phyloP scores from a whole-genome alignment of 2,888 invertebrate genomes.

The Sarcophaga carnaria region DNA sequence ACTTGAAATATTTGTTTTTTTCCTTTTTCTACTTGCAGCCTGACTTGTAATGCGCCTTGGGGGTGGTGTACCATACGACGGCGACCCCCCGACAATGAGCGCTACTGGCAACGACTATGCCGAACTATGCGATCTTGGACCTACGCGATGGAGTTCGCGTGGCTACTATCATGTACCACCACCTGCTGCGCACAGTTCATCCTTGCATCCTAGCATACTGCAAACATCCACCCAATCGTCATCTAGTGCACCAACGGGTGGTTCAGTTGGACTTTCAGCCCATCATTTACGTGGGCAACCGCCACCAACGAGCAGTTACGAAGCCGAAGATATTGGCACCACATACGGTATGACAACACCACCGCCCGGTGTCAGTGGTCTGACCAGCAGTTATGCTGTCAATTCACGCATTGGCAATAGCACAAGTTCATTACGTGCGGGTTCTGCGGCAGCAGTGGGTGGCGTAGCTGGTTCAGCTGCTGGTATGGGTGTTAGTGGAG shows the following conservation, averaged over 20 bases:
- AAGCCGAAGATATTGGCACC: constrained; percentile 81
- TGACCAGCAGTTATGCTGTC: constrained; percentile 76
- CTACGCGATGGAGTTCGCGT: constrained; percentile 82
- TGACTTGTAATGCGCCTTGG: constrained; percentile 80
- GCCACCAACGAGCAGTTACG: constrained; percentile 80
- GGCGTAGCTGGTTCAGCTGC: constrained; percentile 26
- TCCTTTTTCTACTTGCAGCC: constrained; percentile 70
- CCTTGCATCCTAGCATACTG: constrained; percentile 73
- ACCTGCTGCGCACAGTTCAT: constrained; percentile 76
- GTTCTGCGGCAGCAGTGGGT: constrained; percentile 77
- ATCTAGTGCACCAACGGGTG: constrained; percentile 78
- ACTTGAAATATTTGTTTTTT: neutral
- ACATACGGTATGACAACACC: constrained; percentile 78
- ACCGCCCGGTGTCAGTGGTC: constrained; percentile 75
- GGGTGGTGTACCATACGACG: constrained; percentile 80
- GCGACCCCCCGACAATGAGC: constrained; percentile 82
- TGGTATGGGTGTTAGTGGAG: constrained; percentile 72
- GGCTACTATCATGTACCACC: constrained; percentile 80
- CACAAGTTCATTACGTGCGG: constrained; percentile 82
- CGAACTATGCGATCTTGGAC: constrained; percentile 82
- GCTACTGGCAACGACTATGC: constrained; percentile 82
- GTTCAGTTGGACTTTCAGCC: constrained; percentile 76
- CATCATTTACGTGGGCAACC: constrained; percentile 75
- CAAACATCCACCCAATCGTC: constrained; percentile 75
- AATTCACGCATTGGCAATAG: constrained; percentile 80